Evolutionary conservation across 2,113 vertebrate genomes (phyloP), one percentile per base, ranked within the genome.

Genomic region (Festucalex cinctus): DNA sequence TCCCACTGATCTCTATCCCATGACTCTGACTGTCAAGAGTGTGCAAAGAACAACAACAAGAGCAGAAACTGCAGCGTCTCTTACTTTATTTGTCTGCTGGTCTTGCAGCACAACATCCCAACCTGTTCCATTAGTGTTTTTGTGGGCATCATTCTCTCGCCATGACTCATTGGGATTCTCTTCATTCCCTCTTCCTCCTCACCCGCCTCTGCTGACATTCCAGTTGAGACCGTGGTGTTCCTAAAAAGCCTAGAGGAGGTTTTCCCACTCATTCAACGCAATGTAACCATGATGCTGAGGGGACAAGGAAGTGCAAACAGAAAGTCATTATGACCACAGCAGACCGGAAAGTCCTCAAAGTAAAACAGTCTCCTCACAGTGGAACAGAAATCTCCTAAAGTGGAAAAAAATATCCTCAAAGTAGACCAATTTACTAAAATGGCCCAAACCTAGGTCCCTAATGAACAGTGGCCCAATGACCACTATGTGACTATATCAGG

Each of bases 21-120:
- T 86, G 85, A 85, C 77, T 80, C 72, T 48, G 0, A 62, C 76
- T 85, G 79, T 82, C 79, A 76, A 78, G 84, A 85, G 60, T 22
- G 46, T 16, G n/a, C 22, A 37, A 17, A 32, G 17, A 57, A 58
- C 57, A 62, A 22, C 35, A 39, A n/a, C n/a, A 20, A 36, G 36
- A 41, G 37, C 17, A 8, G 13, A 32, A 32, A 32, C 8, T 32
- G 24, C 8, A 7, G 6, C 16, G 26, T 57, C 26, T 7, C 26
- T 57, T 32, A 17, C 26, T 57, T 57, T 6, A 57, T 5, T 17
- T 19, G 26, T 57, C 26, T 32, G 6, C 13, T 4, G 26, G 10
- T 32, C 54, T 57, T 32, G 24, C 54, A 8, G 26, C 14, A 22
- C 37, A 26, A 62, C 6, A 17, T 62, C 22, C 22, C 60, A 26